Percentiles rank a stretch among this genome's conserved stretches.
Conservation (phyloP, 2,888 invertebrate genomes). For the Drosophila niveifrons region DNA sequence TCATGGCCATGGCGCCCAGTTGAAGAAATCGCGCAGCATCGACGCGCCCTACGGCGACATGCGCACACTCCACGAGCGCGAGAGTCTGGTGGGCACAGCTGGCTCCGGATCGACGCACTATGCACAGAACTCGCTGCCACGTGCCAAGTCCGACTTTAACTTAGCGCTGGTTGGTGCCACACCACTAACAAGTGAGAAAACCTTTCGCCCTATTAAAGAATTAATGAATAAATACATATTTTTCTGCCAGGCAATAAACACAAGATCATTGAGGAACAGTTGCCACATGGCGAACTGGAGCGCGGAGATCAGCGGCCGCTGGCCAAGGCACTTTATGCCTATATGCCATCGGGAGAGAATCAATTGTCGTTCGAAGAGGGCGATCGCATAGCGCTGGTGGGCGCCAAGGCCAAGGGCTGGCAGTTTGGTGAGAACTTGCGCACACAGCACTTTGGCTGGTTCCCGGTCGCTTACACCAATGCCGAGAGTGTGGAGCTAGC, state of each 20-base stretch:
- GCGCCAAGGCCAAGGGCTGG: conserved; percentile 97
- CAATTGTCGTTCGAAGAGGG: conserved; percentile 96
- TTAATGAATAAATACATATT: accelerated
- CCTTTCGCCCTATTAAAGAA: accelerated
- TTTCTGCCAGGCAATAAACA: conserved; percentile 68
- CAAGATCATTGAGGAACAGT: conserved; percentile 63
- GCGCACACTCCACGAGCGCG: conserved; percentile 87
- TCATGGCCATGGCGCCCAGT: conserved; percentile 86
- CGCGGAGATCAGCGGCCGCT: conserved; percentile 89
- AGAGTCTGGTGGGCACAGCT: conserved; percentile 46
- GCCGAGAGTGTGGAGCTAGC: conserved; percentile 87
- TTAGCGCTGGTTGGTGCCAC: conserved; percentile 86
- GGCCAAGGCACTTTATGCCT: conserved; percentile 94
- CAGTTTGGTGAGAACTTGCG: conserved; percentile 98
- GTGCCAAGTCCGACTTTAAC: conserved; percentile 96
- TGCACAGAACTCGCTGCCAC: conserved; percentile 86
- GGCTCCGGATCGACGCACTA: conserved; percentile 83
- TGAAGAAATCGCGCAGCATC: conserved; percentile 94
- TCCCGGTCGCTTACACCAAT: conserved; percentile 97
- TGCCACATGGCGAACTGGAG: conserved; percentile 58
- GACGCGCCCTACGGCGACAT: conserved; percentile 95
- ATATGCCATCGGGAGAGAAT: conserved; percentile 95
- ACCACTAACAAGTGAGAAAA: conserved; percentile 43
- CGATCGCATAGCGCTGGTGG: conserved; percentile 94
- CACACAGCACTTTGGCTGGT: conserved; percentile 97